These are phyloP conservation scores for Bucorvus abyssinicus DNA, from an alignment of 2,797 vertebrate species.

Conservation along the genomic window DNA sequence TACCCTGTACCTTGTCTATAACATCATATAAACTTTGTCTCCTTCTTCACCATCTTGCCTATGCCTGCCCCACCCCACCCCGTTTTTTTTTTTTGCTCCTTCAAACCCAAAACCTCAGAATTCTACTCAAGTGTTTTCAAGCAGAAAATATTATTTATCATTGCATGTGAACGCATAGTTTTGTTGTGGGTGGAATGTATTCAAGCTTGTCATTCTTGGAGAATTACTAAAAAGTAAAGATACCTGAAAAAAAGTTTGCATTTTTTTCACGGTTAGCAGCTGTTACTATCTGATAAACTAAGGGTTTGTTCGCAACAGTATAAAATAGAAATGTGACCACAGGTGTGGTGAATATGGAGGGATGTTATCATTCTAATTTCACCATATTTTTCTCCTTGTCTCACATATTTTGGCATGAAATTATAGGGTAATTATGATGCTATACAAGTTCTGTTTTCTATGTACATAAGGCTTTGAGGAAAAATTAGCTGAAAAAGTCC, in stretches of 20 bases:
- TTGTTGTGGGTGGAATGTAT: neutral
- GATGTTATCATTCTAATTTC: neutral
- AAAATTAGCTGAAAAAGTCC: neutral
- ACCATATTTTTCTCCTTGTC: neutral
- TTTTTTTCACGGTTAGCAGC: neutral
- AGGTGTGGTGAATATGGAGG: neutral
- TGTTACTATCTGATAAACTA: neutral
- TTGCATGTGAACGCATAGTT: neutral
- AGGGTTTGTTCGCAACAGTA: neutral
- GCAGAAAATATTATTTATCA: neutral
- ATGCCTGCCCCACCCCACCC: rapidly evolving
- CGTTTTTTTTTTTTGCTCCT: neutral
- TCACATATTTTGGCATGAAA: neutral
- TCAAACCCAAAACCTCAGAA: neutral
- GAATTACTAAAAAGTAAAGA: neutral
- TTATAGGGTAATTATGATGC: neutral
- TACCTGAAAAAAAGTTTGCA: neutral
- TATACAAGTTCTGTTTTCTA: neutral
- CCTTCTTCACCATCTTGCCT: neutral
- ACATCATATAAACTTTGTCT: neutral
- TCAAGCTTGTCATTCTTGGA: neutral
- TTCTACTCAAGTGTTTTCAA: neutral
- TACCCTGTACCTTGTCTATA: neutral
- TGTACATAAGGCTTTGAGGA: neutral
- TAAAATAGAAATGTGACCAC: neutral